Percentiles rank a stretch among this genome's conserved stretches.
Evolutionary conservation across 2,113 vertebrate species (phyloP).

Genomic region (Pterocles orientalis): DNA sequence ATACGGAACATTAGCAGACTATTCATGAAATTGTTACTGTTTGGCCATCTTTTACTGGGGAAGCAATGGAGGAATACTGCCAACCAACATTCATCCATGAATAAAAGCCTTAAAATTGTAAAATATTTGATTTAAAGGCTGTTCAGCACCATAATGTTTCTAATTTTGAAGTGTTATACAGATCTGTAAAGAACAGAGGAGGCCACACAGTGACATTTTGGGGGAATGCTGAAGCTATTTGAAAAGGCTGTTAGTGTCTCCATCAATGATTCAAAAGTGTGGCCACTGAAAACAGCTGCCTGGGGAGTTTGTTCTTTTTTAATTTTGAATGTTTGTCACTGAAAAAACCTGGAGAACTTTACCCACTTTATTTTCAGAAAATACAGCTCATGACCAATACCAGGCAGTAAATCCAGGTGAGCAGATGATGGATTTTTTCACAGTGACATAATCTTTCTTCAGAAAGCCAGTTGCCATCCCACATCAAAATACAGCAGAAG

Average conservation of each 20-base stretch:
- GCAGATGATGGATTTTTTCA: not conserved
- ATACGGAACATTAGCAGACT: not conserved
- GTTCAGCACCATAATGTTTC: not conserved
- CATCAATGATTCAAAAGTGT: not conserved
- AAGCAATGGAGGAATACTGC: not conserved
- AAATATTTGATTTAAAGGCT: not conserved
- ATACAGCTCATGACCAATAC: not conserved
- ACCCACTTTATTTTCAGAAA: not conserved
- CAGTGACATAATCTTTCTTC: not conserved
- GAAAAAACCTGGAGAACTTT: not conserved
- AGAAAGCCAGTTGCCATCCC: not conserved
- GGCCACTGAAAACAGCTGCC: not conserved
- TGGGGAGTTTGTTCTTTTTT: not conserved
- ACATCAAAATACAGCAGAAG: not conserved
- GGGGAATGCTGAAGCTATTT: not conserved
- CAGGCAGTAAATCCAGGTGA: not conserved
- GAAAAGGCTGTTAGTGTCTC: not conserved
- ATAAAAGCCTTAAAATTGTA: not conserved
- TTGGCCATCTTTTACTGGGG: not conserved
- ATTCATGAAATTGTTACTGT: not conserved
- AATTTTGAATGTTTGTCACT: not conserved
- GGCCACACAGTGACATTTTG: not conserved
- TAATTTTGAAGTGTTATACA: not conserved
- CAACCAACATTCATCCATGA: not conserved
- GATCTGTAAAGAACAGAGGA: not conserved